These are phyloP conservation scores for Oryctolagus cuniculus DNA, from an alignment of 2,113 vertebrate species.

Conservation along the genomic window DNA sequence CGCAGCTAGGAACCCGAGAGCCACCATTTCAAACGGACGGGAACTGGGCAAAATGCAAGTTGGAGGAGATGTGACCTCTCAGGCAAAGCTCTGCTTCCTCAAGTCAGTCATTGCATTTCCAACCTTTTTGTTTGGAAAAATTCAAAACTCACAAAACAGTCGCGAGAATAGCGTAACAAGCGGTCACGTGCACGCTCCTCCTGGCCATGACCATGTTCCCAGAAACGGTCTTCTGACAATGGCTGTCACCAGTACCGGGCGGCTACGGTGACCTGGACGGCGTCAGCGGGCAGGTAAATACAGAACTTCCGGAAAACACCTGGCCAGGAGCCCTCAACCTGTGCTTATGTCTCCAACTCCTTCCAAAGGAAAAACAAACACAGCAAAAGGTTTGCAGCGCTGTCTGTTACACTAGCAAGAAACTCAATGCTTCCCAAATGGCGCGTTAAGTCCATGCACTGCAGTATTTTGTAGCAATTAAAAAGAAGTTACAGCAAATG, in stretches of 20 bases:
- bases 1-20: neutral
- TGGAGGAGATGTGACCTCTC: slow-evolving; percentile 19
- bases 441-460: neutral
- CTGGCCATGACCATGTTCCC: neutral
- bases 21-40: neutral
- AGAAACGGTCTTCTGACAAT: slow-evolving; percentile 25
- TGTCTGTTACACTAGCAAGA: neutral
- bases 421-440: neutral
- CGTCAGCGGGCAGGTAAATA: neutral
- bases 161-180: neutral
- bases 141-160: neutral
- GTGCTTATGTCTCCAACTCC: neutral
- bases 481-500: slow-evolving; percentile 12
- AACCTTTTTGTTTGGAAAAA: slow-evolving; percentile 41
- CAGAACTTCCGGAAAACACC: neutral
- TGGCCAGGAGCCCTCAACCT: neutral
- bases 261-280: neutral
- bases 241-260: neutral
- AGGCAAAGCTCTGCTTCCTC: neutral
- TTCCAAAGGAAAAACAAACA: neutral
- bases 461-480: neutral
- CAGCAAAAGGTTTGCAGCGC: neutral
- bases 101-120: neutral
- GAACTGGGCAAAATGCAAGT: neutral
- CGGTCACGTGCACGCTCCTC: neutral